Conservation (phyloP, 1,140 invertebrate species). For the Gryon sp. region DNA sequence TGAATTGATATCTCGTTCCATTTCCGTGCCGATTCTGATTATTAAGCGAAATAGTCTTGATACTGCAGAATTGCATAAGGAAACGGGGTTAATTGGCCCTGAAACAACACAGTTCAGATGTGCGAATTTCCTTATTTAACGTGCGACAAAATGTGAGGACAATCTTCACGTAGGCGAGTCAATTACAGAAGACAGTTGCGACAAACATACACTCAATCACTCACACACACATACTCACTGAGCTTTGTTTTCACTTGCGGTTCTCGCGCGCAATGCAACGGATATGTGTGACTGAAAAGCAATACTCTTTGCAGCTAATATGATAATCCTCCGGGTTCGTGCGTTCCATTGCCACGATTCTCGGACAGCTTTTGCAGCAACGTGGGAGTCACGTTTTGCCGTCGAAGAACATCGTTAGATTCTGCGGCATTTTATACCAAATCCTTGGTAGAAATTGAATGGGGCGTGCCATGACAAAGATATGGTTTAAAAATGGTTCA, state of each 20-base stretch:
- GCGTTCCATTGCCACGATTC: no score
- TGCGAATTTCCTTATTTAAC: constrained; percentile 27
- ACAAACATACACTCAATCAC: no score
- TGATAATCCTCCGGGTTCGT: constrained; percentile 31
- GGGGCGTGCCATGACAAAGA: no score
- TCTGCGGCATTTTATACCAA: no score
- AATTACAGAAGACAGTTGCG: constrained; percentile 17
- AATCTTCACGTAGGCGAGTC: constrained; percentile 33
- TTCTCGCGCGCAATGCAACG: not conserved
- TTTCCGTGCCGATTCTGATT: constrained; percentile 6
- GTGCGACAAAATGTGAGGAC: constrained; percentile 26
- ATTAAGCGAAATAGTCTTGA: constrained; percentile 18
- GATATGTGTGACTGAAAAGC: constrained; percentile 10
- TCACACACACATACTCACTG: no score
- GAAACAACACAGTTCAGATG: constrained; percentile 23
- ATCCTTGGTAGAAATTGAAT: no score
- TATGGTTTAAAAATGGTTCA: no score
- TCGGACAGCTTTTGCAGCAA: no score
- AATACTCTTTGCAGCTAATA: constrained; percentile 20
- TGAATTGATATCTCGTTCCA: not conserved
- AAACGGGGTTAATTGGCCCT: constrained; percentile 39
- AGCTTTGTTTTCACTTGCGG: constrained; percentile 27
- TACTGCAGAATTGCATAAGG: not conserved
- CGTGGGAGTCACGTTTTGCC: no score
- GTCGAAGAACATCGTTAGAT: no score